Base-by-base conservation (phyloP, 2,797 vertebrate species). In the Smutsia gigantea region DNA sequence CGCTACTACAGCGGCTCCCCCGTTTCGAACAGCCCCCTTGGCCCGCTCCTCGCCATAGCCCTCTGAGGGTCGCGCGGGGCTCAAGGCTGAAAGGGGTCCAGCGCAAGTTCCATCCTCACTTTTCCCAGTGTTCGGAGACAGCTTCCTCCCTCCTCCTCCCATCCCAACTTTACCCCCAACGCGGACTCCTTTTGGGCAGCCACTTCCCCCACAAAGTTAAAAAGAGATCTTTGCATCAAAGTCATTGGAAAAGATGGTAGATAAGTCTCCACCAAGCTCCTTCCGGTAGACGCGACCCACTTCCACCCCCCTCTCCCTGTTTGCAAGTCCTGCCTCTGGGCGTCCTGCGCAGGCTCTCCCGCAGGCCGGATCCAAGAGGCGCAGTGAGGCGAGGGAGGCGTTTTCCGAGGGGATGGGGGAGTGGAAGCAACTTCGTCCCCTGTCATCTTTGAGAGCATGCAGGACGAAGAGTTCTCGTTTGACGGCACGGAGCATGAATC, bases 401-500 rank as follows among this genome's bases (percentile, higher is more conserved):
- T 29, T 86, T 77, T 84, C 51, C 42, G 23, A 53, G 25, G 17
- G 25, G 17, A 11, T 10, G 51, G 27, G 11, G 51, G 18, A 9
- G 79, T 1, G 1, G 75, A 29, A 49, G 46, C 0, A 0, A 49
- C 69, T 17, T 74, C 66, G 42, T 59, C 7, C 1, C 11, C 0
- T 5, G 17, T 74, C 88, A 42, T 94, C 69, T n/a, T 57, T 3
- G 75, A 83, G 59, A 68, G 46, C 49, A 18, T 49, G 51, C 71
- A 53, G 90, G 85, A 71, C 57, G 5, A 23, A 53, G 42, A 0
- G 0, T 68, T 75, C 91, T 37, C 0, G 0, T 68, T 81, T 39
- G 37, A 69, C 1, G 3, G 23, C 78, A 95, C 96, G 95, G 93
- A 69, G 46, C 93, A 37, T 7, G 51, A 86, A 92, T 96, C 89